Conservation (phyloP, 1,140 invertebrate species). For the Gonioctena quinquepunctata region DNA sequence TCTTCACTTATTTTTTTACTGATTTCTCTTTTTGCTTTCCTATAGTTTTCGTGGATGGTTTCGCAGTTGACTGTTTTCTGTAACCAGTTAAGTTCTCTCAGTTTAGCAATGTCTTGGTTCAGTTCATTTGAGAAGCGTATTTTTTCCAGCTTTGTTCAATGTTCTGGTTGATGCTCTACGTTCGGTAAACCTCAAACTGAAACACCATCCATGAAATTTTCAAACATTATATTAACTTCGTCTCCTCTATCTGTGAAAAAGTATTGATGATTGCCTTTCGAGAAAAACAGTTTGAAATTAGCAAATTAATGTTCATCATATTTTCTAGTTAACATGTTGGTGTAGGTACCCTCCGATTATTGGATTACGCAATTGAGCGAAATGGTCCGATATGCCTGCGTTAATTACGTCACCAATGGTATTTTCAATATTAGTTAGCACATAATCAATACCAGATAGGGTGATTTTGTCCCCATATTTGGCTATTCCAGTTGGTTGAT, state of each 20-base stretch:
- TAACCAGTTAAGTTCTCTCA: too few relatives aligned
- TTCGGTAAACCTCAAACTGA: neutral
- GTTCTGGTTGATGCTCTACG: neutral
- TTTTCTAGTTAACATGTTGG: neutral
- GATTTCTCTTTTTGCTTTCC: too few relatives aligned
- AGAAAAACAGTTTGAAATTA: neutral
- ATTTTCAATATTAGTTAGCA: neutral
- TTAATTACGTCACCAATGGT: neutral
- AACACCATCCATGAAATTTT: neutral
- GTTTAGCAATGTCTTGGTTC: neutral
- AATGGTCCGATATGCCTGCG: neutral
- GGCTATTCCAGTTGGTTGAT: neutral
- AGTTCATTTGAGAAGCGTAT: constrained; percentile 1
- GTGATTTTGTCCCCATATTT: neutral
- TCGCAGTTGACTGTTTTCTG: too few relatives aligned
- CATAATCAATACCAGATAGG: neutral
- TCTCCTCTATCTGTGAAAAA: neutral
- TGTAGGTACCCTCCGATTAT: neutral
- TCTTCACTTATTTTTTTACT: neutral
- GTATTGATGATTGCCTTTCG: neutral
- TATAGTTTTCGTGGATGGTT: too few relatives aligned
- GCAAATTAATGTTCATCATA: neutral
- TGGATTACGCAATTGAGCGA: neutral
- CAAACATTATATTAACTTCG: neutral
- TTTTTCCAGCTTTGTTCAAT: neutral